Conservation (phyloP, 1,140 invertebrate genomes). For the Lithobius niger region DNA sequence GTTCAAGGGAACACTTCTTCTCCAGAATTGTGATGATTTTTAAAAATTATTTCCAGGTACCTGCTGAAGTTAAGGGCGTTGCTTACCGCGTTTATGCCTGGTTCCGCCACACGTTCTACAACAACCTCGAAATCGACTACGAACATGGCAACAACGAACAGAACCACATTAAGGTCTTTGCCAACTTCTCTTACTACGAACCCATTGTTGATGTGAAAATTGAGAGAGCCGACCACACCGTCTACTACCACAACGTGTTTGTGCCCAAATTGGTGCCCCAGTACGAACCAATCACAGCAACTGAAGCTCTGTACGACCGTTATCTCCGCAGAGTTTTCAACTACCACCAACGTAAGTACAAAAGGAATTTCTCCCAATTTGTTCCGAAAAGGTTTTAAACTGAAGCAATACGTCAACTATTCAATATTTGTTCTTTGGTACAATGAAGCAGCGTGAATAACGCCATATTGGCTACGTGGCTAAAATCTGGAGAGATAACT, state of each 20-base stretch:
- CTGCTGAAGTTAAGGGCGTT: background rate
- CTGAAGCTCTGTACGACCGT: background rate
- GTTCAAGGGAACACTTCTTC: too few relatives aligned
- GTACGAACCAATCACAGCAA: background rate
- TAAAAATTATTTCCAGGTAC: conserved; percentile 1
- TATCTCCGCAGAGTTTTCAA: background rate
- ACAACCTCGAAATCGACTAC: background rate
- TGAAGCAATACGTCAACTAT: too few relatives aligned
- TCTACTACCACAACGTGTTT: conserved; percentile 4
- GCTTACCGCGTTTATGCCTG: background rate
- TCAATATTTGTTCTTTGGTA: too few relatives aligned
- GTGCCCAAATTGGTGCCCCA: background rate
- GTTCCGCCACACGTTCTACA: conserved; percentile 7
- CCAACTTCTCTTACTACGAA: background rate
- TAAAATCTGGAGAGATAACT: too few relatives aligned
- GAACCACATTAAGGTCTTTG: conserved; percentile 1
- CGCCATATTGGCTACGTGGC: too few relatives aligned
- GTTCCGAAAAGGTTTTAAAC: too few relatives aligned
- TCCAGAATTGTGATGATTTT: too few relatives aligned
- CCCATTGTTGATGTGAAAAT: conserved; percentile 2
- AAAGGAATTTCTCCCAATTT: too few relatives aligned
- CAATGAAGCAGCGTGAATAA: too few relatives aligned
- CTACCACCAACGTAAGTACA: conserved; percentile 1
- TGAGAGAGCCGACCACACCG: background rate
- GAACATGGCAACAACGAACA: background rate